phyloP scores from a whole-genome alignment of 2,888 invertebrate species.

The Horisme vitalbata region DNA sequence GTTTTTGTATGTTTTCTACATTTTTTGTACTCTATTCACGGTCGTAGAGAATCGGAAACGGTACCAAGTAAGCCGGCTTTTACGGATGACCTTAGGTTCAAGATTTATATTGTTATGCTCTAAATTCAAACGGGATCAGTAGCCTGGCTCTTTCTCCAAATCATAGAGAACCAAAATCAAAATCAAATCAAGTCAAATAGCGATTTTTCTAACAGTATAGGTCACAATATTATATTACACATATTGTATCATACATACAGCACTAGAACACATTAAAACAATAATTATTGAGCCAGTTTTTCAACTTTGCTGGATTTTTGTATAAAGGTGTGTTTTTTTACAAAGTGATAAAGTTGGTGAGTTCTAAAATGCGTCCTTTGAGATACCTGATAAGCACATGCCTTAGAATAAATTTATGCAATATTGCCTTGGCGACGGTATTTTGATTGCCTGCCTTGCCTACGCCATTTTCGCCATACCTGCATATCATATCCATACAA shows the following conservation, averaged over 20 bases:
- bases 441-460: constrained; percentile 32
- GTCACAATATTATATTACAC: too few relatives aligned
- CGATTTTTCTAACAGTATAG: too few relatives aligned
- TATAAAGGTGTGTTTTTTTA: too few relatives aligned
- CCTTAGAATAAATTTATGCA: constrained; percentile 59
- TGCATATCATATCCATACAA: constrained; percentile 10
- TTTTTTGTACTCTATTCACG: constrained; percentile 38
- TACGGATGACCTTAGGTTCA: constrained; percentile 34
- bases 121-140: constrained; percentile 7
- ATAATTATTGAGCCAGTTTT: too few relatives aligned
- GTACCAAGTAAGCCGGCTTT: constrained; percentile 23
- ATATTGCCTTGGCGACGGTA: constrained; percentile 56
- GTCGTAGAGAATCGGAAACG: constrained; percentile 36
- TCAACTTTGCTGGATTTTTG: too few relatives aligned
- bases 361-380: constrained; percentile 2
- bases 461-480: constrained; percentile 23
- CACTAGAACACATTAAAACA: too few relatives aligned
- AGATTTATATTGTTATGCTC: constrained; percentile 10
- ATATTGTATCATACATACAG: too few relatives aligned
- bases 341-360: too few relatives aligned
- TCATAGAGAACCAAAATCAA: too few relatives aligned
- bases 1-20: constrained; percentile 35
- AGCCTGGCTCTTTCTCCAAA: constrained; percentile 1
- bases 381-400: constrained; percentile 40
- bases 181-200: too few relatives aligned